phyloP scores from a whole-genome alignment of 1,140 invertebrate species.

The Myzus persicae region DNA sequence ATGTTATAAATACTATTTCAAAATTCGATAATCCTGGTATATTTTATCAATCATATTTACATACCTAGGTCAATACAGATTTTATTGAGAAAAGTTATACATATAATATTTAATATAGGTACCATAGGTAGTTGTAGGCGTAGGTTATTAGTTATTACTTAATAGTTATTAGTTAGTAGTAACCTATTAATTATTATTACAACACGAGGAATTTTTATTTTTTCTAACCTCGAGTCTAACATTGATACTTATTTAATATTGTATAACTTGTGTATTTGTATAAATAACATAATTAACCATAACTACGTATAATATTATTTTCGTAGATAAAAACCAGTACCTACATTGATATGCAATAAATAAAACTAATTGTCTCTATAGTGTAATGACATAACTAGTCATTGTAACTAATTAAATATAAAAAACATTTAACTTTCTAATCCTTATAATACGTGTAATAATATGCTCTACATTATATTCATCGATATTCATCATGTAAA shows the following conservation, averaged over 20 bases:
- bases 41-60: not conserved
- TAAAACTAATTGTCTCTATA: not conserved
- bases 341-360: not conserved
- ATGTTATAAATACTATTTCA: not conserved
- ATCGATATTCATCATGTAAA: not conserved
- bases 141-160: not conserved
- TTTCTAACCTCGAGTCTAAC: not conserved
- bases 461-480: not conserved
- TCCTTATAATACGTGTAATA: not conserved
- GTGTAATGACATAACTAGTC: not conserved
- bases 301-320: constrained; percentile 1
- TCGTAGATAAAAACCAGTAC: not conserved
- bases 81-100: not conserved
- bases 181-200: not conserved
- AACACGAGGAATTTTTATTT: not conserved
- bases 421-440: not conserved
- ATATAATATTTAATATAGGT: not conserved
- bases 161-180: not conserved
- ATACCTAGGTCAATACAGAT: constrained; percentile 36
- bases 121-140: too few relatives aligned
- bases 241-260: not conserved
- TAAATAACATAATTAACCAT: not conserved
- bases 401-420: not conserved
- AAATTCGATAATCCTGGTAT: not conserved
- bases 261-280: not conserved